Conservation (phyloP, 2,888 invertebrate species). For the Ramazzottius varieornatus region DNA sequence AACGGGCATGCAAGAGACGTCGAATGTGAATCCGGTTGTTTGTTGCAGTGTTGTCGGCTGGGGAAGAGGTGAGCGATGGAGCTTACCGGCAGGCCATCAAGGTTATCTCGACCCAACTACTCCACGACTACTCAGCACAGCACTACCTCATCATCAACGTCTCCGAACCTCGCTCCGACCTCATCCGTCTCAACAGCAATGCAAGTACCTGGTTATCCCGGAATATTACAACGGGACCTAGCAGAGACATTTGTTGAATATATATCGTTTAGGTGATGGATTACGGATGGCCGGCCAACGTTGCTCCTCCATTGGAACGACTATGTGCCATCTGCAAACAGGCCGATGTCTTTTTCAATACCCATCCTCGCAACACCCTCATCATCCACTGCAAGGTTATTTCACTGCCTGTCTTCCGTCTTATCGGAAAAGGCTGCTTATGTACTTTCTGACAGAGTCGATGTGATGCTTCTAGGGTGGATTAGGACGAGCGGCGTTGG, state of each 20-base stretch:
- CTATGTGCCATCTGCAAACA: conserved; percentile 74
- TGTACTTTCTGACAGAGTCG: not conserved
- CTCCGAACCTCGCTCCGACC: not conserved
- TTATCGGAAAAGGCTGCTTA: no score
- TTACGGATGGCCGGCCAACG: conserved; percentile 54
- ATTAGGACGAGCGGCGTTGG: conserved; percentile 54
- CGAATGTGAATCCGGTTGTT: not conserved
- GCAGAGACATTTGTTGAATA: not conserved
- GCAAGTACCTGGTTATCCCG: not conserved
- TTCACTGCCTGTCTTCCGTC: not conserved
- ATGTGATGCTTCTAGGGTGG: conserved; percentile 36
- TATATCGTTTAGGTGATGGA: conserved; percentile 29
- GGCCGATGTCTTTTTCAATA: conserved; percentile 67
- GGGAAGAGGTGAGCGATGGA: not conserved
- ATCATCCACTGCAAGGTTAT: conserved; percentile 50
- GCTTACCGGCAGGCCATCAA: not conserved
- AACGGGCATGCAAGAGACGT: not conserved
- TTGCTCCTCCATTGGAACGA: conserved; percentile 63
- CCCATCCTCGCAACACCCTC: conserved; percentile 49
- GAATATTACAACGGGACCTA: not conserved
- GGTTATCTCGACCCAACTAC: not conserved
- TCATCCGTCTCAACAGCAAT: not conserved
- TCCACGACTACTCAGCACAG: not conserved
- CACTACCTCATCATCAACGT: not conserved
- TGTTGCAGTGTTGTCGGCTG: not conserved